Evolutionary conservation across 1,140 invertebrate species (phyloP), one percentile per base, ranked within the genome.

Genomic region (Ruditapes philippinarum): DNA sequence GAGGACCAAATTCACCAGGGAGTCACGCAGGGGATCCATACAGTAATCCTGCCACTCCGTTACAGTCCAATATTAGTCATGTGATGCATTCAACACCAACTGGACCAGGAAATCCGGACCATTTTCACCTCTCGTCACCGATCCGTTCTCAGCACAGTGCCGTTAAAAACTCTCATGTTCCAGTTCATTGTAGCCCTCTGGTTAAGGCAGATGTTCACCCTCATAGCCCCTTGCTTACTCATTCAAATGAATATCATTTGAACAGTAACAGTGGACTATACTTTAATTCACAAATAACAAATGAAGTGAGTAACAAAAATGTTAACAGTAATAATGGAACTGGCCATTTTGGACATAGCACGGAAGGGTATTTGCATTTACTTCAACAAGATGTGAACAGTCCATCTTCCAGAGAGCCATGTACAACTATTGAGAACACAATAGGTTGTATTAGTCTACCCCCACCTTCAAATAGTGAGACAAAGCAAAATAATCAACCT

Each of bases 401-500:
- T 12, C 7, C 42, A 22, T 22, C n/a, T 17, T 22, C 42, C 14
- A 51, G 28, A 40, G 54, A 54, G 28, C 49, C 70, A 17, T 86
- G 84, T 51, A 42, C 84, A 22, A 86, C 84, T n/a, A 78, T 86
- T 38, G 84, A 76, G 33, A 86, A 86, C 38, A 54, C 84, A 12
- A 86, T 86, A 38, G 81, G 65, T 7, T 81, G 54, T 65, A 45
- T 81, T 28, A 65, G 54, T 62, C 36, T 81, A 60, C 54, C 79
- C 28, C 25, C 19, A 40, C 45, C 54, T 17, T 28, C 78, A 1
- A 38, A 31, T 40, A 60, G 2, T 49, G n/a, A 11, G 14, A 25
- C 40, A 14, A 49, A 49, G 28, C 17, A 11, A 40, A 17, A 45
- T 51, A 78, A 49, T 25, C 22, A 78, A 25, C 1, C 38, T 14